Conservation (phyloP, 2,113 vertebrate genomes). For the Ammodytes dubius region DNA sequence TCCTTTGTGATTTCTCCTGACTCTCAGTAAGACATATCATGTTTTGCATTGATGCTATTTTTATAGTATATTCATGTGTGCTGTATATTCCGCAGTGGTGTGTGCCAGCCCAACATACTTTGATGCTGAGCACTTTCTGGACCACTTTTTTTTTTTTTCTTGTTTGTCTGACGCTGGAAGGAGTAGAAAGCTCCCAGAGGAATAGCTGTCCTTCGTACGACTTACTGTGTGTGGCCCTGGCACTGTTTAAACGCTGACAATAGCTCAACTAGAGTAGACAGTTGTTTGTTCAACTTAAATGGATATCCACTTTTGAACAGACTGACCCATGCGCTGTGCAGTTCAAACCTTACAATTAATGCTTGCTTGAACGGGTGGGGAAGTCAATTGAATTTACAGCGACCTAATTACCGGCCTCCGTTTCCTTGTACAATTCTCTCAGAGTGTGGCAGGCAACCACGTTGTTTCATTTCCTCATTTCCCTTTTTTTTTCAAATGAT, state of each 20-base stretch:
- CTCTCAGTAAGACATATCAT: background rate
- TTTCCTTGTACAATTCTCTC: slow-evolving; percentile 58
- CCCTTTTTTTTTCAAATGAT: background rate
- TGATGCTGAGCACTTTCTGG: slow-evolving; percentile 11
- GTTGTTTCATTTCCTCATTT: slow-evolving; percentile 37
- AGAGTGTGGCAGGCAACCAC: slow-evolving; percentile 42
- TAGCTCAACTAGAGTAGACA: slow-evolving; percentile 42
- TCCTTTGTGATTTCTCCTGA: background rate
- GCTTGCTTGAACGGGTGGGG: slow-evolving; percentile 50
- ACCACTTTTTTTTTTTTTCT: slow-evolving; percentile 25
- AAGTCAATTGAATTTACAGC: slow-evolving; percentile 73
- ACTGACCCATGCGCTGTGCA: slow-evolving; percentile 40
- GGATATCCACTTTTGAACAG: slow-evolving; percentile 37
- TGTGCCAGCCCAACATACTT: slow-evolving; percentile 21
- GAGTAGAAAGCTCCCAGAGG: slow-evolving; percentile 27
- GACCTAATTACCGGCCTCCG: slow-evolving; percentile 71
- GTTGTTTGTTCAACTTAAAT: slow-evolving; percentile 45
- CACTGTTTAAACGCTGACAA: slow-evolving; percentile 31
- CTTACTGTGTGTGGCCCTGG: background rate
- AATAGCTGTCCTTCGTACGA: slow-evolving; percentile 3
- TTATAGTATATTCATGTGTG: background rate
- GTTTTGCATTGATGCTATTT: background rate
- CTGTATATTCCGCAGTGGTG: background rate
- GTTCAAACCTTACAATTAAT: slow-evolving; percentile 60
- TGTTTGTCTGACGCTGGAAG: slow-evolving; percentile 8